A percentile compares a stretch with the other conserved stretches of the same genome.
These are phyloP conservation scores for Blera fallax DNA, from an alignment of 2,888 invertebrate genomes.

Conservation along the genomic window DNA sequence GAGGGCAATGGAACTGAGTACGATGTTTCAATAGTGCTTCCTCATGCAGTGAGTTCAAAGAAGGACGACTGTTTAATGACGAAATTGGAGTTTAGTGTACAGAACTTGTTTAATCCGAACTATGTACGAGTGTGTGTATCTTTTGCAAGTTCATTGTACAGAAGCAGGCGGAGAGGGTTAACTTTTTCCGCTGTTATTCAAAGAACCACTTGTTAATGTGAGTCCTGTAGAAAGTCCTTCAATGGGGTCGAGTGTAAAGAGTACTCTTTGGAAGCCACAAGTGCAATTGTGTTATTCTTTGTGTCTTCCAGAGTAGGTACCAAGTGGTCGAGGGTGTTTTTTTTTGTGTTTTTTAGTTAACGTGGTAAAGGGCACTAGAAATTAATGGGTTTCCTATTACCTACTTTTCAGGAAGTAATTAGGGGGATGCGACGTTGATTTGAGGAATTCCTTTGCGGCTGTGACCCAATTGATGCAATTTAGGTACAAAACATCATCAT, in stretches of 20 bases:
- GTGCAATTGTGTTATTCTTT: not conserved
- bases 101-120: constrained; percentile 13
- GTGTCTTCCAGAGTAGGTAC: not conserved
- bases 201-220: constrained; percentile 14
- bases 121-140: not conserved
- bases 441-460: not conserved
- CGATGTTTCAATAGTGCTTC: not conserved
- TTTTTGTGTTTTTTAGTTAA: not conserved
- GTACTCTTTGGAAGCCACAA: not conserved
- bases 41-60: not conserved
- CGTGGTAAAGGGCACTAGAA: not conserved
- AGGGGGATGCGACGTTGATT: not conserved
- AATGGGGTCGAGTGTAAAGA: not conserved
- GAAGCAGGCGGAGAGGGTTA: not conserved
- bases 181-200: not conserved
- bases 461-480: too few relatives aligned
- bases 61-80: constrained; percentile 13
- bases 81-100: constrained; percentile 41
- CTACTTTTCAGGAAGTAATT: not conserved
- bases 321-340: not conserved
- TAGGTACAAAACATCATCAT: too few relatives aligned
- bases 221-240: not conserved
- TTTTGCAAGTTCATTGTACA: not conserved
- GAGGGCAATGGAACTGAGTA: constrained; percentile 4
- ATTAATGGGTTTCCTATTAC: not conserved